These are phyloP conservation scores for Trichacis sp. DNA, from an alignment of 2,888 invertebrate species.

Conservation along the genomic window DNA sequence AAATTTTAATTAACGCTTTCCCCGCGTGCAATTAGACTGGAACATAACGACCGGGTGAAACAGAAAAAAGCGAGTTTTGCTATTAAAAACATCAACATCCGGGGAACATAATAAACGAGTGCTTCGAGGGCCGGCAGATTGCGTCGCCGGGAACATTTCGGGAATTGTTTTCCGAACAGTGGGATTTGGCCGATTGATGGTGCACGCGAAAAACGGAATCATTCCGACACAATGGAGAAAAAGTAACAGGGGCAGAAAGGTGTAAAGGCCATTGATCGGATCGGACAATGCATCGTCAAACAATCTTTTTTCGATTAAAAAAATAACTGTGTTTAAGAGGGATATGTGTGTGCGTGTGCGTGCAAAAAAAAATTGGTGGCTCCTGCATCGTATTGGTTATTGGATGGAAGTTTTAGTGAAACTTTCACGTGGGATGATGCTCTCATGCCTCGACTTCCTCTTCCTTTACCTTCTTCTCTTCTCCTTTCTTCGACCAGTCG, in stretches of 20 bases:
- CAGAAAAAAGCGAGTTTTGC: neutral
- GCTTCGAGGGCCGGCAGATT: neutral
- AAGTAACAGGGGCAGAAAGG: slow-evolving; percentile 18
- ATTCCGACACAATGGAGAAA: slow-evolving; percentile 34
- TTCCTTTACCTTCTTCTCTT: slow-evolving; percentile 88
- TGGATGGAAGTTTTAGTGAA: slow-evolving; percentile 39
- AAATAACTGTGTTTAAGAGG: neutral
- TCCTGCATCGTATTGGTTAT: slow-evolving; percentile 37
- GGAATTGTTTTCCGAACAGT: slow-evolving; percentile 1
- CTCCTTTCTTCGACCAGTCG: slow-evolving; percentile 94
- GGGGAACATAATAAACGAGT: neutral
- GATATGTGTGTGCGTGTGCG: neutral
- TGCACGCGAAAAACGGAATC: slow-evolving; percentile 19
- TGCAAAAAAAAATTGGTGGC: slow-evolving; percentile 1
- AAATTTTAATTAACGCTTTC: neutral
- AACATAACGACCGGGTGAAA: no score
- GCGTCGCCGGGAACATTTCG: neutral
- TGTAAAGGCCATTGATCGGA: slow-evolving; percentile 15
- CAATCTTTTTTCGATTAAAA: slow-evolving; percentile 4
- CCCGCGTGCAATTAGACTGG: neutral
- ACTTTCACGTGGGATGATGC: slow-evolving; percentile 35
- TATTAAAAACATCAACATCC: neutral
- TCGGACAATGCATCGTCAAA: slow-evolving; percentile 1
- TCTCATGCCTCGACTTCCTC: slow-evolving; percentile 88
- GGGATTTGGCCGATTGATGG: neutral